phyloP scores from a whole-genome alignment of 2,113 vertebrate genomes.

The Sterrhoptilus dennistouni region DNA sequence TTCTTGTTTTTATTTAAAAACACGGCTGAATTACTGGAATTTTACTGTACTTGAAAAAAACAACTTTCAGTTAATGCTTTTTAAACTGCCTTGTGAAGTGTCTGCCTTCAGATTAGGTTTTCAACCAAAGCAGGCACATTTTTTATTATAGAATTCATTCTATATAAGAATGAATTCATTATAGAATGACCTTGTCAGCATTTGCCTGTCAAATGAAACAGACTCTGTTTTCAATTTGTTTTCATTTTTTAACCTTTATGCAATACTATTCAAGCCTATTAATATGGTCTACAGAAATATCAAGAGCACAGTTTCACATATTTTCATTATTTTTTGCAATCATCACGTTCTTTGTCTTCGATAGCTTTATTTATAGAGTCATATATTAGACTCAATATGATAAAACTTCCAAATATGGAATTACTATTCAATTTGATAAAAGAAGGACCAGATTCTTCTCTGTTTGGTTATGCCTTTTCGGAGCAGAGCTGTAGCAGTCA shows the following conservation, averaged over 20 bases:
- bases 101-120: neutral
- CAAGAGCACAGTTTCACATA: neutral
- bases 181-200: neutral
- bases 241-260: constrained; percentile 20
- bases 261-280: neutral
- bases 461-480: neutral
- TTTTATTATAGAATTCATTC: neutral
- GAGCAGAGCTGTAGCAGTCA: neutral
- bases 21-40: neutral
- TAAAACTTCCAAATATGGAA: constrained; percentile 19
- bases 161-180: neutral
- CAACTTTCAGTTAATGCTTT: neutral
- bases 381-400: neutral
- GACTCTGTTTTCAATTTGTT: neutral
- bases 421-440: neutral
- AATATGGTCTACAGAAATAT: neutral
- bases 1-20: neutral
- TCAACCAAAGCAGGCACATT: neutral
- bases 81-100: neutral
- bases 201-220: neutral
- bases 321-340: neutral
- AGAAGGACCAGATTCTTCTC: neutral
- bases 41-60: neutral
- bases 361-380: constrained; percentile 36
- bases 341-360: neutral